Evolutionary conservation across 2,888 invertebrate species (phyloP), one percentile per base, ranked within the genome.

Genomic region (Megalurothrips usitatus): DNA sequence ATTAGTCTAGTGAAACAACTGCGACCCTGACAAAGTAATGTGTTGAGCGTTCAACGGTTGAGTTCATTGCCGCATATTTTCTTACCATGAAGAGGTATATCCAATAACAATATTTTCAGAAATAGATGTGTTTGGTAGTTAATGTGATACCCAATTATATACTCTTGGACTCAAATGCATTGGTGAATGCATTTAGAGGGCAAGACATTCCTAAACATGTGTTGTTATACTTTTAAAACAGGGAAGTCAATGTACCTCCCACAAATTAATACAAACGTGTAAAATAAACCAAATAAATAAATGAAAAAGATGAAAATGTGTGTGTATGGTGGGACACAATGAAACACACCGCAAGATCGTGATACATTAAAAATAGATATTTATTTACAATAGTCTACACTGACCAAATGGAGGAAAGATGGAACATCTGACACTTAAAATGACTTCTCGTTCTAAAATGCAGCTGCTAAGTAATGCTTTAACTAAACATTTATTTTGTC

Each of bases 361-460:
- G 6, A 9, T 75, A 75, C 68, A 75, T 75, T 75, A 75, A 75
- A 75, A 75, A 75, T 75, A 75, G 68, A 75, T 26, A 75, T 75
- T 75, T 75, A 75, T 75, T 75, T 75, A 75, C 68, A 75, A 11
- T 12, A 75, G 8, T 23, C 68, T 75, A 75, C 68, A 26, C 23
- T 75, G 23, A 75, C 68, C 68, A n/a, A 23, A 75, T 26, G 23
- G 34, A 12, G 68, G 26, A 26, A 75, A 75, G 68, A 26, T 75
- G 68, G 68, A 75, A 75, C 68, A 75, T 75, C 68, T 75, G 68
- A 75, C 26, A 23, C 68, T 26, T 75, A 75, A 75, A 75, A 75
- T 75, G 68, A 75, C 68, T 75, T 75, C 58, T 75, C 26, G 68
- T 26, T 75, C 68, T 75, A 75, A 75, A 75, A 75, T 75, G 68